Percentiles rank a stretch among this genome's conserved stretches.
Conservation (phyloP, 2,888 invertebrate genomes). For the Lissocephala sabroskyi region DNA sequence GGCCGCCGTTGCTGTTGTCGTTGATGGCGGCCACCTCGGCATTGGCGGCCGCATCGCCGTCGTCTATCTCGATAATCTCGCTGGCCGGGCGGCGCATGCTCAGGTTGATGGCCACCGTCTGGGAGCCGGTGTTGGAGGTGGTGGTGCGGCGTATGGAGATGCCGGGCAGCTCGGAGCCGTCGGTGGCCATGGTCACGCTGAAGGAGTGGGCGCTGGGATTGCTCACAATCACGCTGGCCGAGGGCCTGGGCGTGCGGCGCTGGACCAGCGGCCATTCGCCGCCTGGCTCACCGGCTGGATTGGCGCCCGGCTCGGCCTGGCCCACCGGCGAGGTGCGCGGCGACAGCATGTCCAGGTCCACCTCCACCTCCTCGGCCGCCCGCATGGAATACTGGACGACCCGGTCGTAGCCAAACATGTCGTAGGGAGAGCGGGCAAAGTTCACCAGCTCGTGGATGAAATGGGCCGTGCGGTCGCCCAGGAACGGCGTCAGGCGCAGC, state of each 20-base stretch:
- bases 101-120: slow-evolving; percentile 67
- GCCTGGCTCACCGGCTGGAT: slow-evolving; percentile 1
- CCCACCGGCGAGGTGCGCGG: slow-evolving; percentile 52
- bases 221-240: slow-evolving; percentile 50
- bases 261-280: slow-evolving; percentile 9
- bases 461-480: slow-evolving; percentile 84
- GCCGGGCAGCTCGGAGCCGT: slow-evolving; percentile 58
- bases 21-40: slow-evolving; percentile 53
- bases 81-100: slow-evolving; percentile 67
- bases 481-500: slow-evolving; percentile 78
- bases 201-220: slow-evolving; percentile 60
- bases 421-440: slow-evolving; percentile 90
- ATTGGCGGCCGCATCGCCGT: slow-evolving; percentile 50
- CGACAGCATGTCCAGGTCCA: slow-evolving; percentile 56
- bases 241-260: slow-evolving; percentile 27
- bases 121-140: slow-evolving; percentile 48
- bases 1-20: slow-evolving; percentile 29
- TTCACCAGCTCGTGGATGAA: slow-evolving; percentile 91
- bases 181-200: slow-evolving; percentile 55
- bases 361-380: slow-evolving; percentile 61
- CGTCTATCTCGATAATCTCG: slow-evolving; percentile 62
- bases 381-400: slow-evolving; percentile 78
- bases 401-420: slow-evolving; percentile 87
- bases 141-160: slow-evolving; percentile 49
- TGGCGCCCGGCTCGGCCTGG: slow-evolving; percentile 12